phyloP scores from a whole-genome alignment of 2,797 vertebrate species.

The Mus spretus region DNA sequence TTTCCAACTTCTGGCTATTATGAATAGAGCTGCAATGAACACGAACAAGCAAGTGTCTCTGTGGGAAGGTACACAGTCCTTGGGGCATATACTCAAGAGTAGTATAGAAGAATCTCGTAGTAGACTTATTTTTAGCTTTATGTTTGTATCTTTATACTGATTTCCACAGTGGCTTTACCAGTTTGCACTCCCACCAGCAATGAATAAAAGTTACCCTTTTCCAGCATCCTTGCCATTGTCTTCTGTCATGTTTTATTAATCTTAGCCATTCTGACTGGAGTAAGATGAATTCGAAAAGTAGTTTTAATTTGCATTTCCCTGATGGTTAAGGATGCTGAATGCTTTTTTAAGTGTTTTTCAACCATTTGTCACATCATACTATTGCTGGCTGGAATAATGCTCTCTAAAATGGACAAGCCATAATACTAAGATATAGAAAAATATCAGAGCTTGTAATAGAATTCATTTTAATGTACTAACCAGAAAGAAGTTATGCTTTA shows the following conservation, averaged over 20 bases:
- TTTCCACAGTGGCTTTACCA: background rate
- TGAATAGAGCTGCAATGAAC: background rate
- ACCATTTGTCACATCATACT: background rate
- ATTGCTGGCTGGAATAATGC: background rate
- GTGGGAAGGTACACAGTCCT: background rate
- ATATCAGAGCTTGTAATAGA: background rate
- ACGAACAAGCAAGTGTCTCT: background rate
- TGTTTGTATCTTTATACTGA: background rate
- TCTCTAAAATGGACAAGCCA: background rate
- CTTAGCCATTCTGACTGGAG: background rate
- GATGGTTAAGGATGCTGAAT: background rate
- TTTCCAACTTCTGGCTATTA: background rate
- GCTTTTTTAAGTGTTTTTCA: background rate
- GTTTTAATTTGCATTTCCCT: conserved; percentile 1
- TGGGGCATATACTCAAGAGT: background rate
- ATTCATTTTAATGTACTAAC: conserved; percentile 35
- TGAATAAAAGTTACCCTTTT: background rate
- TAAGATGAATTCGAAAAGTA: background rate
- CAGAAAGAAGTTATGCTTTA: conserved; percentile 1
- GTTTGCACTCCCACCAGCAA: background rate
- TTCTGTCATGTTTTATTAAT: conserved; percentile 25
- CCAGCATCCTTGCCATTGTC: background rate
- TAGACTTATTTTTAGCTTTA: background rate
- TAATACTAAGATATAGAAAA: background rate
- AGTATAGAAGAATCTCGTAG: background rate